Evolutionary conservation across 2,797 vertebrate species (phyloP).

Genomic region (Pipistrellus kuhlii): DNA sequence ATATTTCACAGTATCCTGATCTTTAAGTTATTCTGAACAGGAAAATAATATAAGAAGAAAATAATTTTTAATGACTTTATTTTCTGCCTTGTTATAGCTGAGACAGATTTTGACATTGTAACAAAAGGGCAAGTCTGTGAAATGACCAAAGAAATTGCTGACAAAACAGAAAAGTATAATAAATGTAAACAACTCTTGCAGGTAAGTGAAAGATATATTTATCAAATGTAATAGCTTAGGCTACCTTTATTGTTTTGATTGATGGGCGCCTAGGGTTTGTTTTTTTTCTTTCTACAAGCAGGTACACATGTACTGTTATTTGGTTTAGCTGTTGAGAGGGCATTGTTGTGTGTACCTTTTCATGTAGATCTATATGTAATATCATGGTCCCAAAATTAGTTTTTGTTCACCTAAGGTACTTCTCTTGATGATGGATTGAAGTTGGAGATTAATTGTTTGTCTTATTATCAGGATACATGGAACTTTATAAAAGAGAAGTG

Average conservation of each 20-base stretch:
- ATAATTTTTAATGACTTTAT: conserved; percentile 55
- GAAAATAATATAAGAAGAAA: background rate
- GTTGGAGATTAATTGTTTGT: conserved; percentile 16
- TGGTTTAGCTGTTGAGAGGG: background rate
- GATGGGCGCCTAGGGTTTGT: background rate
- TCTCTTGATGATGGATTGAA: conserved; percentile 34
- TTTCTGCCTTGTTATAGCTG: conserved; percentile 87
- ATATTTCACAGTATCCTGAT: conserved; percentile 9
- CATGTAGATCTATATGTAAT: background rate
- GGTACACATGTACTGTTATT: background rate
- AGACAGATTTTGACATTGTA: conserved; percentile 92
- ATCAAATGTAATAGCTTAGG: conserved; percentile 17
- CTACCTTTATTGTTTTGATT: conserved; percentile 26
- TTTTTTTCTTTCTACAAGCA: background rate
- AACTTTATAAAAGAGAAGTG: conserved; percentile 32
- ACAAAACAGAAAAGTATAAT: conserved; percentile 96
- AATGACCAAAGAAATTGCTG: conserved; percentile 94
- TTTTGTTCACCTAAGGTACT: conserved; percentile 28
- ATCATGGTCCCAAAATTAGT: background rate
- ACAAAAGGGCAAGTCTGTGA: conserved; percentile 95
- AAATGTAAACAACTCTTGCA: conserved; percentile 96
- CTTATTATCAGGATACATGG: background rate
- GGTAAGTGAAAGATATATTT: conserved; percentile 86
- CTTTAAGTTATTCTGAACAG: conserved; percentile 23
- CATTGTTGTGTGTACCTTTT: background rate